Conservation (phyloP, 2,113 vertebrate species). For the Alces alces region DNA sequence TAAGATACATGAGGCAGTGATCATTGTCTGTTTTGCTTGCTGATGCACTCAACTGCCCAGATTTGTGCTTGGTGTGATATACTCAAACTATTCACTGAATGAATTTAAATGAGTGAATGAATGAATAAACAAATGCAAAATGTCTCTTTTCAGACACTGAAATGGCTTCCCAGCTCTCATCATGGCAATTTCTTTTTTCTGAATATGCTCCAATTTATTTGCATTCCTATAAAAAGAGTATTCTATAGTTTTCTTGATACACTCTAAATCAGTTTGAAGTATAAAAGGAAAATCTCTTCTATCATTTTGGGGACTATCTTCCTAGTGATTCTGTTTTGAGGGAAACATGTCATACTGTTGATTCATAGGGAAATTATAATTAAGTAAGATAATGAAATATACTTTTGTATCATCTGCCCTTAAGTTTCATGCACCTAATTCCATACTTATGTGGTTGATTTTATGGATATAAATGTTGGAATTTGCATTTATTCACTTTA, state of each 20-base stretch:
- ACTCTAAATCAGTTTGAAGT: neutral
- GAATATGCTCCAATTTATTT: neutral
- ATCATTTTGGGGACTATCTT: neutral
- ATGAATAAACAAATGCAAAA: neutral
- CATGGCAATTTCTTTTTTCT: neutral
- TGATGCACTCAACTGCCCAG: neutral
- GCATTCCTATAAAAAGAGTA: neutral
- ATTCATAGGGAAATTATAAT: neutral
- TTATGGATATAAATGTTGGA: neutral
- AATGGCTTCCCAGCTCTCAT: neutral
- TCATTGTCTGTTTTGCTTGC: neutral
- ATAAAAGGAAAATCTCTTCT: neutral
- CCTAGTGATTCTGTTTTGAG: neutral
- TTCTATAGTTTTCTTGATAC: neutral
- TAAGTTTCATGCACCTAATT: neutral
- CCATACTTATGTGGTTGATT: neutral
- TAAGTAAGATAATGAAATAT: neutral
- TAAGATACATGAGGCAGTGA: neutral
- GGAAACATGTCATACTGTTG: neutral
- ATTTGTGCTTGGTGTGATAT: neutral
- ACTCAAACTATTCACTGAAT: neutral
- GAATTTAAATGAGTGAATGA: neutral
- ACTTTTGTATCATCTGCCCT: neutral
- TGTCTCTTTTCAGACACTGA: neutral
- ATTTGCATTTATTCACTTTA: neutral